Evolutionary conservation across 2,888 invertebrate genomes (phyloP).

Genomic region (Physocephala rufipes): DNA sequence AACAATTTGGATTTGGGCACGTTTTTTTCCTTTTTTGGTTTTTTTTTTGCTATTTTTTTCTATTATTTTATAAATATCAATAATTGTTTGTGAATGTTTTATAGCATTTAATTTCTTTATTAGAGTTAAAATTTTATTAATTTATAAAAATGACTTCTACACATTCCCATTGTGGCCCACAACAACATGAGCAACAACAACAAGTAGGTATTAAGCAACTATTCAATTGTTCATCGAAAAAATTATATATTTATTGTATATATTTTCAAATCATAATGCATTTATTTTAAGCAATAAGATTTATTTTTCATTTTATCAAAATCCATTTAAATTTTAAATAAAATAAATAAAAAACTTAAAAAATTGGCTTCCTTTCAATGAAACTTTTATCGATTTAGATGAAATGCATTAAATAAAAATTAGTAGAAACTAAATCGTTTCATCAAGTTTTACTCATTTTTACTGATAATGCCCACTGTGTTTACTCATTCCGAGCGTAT

Average conservation of each 20-base stretch:
- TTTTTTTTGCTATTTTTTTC: background rate
- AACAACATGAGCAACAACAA: slow-evolving; percentile 1
- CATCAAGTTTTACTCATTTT: too few relatives aligned
- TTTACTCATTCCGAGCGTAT: too few relatives aligned
- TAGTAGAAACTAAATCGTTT: too few relatives aligned
- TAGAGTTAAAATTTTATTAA: slow-evolving; percentile 2
- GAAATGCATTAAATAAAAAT: too few relatives aligned
- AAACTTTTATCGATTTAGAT: background rate
- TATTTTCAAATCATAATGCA: background rate
- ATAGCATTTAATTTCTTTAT: slow-evolving; percentile 6
- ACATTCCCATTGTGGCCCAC: slow-evolving; percentile 19
- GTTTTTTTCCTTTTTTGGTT: slow-evolving; percentile 35
- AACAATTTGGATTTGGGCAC: too few relatives aligned
- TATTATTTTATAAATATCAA: background rate
- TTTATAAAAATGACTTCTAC: background rate
- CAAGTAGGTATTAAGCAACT: slow-evolving; percentile 24
- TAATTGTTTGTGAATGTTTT: slow-evolving; percentile 2
- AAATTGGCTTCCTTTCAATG: slow-evolving; percentile 7
- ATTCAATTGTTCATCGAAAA: background rate
- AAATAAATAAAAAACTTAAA: background rate
- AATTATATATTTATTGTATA: background rate
- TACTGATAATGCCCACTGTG: too few relatives aligned
- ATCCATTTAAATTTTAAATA: background rate
- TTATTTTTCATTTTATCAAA: background rate
- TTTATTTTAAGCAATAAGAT: background rate